A percentile compares a stretch with the other conserved stretches of the same genome.
phyloP scores from a whole-genome alignment of 2,113 vertebrate genomes.

The Strigops habroptila region DNA sequence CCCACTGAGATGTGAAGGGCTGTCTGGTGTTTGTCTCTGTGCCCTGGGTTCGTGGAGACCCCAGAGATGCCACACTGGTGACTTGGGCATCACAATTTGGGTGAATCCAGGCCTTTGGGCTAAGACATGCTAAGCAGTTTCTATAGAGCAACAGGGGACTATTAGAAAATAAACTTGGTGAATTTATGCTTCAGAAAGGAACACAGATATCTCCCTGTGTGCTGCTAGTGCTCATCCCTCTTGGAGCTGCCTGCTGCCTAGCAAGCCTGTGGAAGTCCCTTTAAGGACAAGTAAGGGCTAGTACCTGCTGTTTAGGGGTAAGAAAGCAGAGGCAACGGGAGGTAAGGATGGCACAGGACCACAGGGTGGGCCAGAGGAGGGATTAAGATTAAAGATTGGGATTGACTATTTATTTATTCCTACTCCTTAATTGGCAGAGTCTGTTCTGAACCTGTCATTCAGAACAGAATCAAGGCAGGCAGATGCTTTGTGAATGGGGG shows the following conservation, averaged over 20 bases:
- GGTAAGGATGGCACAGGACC: not conserved
- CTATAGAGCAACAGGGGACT: not conserved
- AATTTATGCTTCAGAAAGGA: not conserved
- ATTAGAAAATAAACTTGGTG: not conserved
- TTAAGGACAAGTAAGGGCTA: not conserved
- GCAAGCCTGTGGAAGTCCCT: not conserved
- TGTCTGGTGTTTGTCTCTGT: not conserved
- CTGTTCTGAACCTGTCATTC: not conserved
- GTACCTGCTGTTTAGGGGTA: not conserved
- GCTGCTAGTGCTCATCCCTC: not conserved
- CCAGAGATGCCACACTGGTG: fast-evolving
- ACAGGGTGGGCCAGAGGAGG: not conserved
- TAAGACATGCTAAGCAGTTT: not conserved
- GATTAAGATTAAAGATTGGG: not conserved
- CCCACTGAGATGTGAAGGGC: not conserved
- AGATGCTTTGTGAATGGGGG: not conserved
- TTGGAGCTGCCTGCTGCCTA: not conserved
- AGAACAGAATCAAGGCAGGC: not conserved
- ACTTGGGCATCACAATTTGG: fast-evolving
- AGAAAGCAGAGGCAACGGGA: not conserved
- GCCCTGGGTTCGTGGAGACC: not conserved
- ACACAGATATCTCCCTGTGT: not conserved
- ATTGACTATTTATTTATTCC: not conserved
- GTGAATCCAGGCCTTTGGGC: not conserved
- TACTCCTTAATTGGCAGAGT: not conserved